Conservation (phyloP, 2,113 vertebrate genomes). For the Petrocephalus microphthalmus region DNA sequence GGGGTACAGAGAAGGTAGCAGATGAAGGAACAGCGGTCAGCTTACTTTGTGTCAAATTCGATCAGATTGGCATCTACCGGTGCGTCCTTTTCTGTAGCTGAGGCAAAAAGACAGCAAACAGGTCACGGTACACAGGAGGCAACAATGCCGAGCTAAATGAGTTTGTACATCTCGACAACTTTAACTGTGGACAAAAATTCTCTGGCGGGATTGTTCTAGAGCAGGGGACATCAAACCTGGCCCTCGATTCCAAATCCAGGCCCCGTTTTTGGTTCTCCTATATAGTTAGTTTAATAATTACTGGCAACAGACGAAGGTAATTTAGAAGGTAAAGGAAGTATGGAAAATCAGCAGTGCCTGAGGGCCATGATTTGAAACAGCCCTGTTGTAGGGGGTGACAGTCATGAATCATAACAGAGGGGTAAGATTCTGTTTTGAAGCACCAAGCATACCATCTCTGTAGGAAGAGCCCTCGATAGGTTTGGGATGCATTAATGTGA, state of each 20-base stretch:
- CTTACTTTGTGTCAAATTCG: slow-evolving; percentile 94
- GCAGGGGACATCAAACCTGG: not conserved
- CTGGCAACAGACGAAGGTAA: not conserved
- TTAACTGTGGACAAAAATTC: not conserved
- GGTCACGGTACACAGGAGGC: not conserved
- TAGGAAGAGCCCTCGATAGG: slow-evolving; percentile 74
- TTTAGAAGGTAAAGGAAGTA: not conserved
- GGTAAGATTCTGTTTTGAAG: not conserved
- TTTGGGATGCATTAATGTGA: slow-evolving; percentile 92
- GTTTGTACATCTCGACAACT: not conserved
- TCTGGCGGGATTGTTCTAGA: not conserved
- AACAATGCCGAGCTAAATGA: not conserved
- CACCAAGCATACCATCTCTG: slow-evolving; percentile 66
- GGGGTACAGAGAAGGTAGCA: slow-evolving; percentile 12
- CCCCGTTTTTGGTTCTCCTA: not conserved
- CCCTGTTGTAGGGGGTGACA: not conserved
- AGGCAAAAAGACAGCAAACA: slow-evolving; percentile 24
- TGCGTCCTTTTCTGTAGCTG: slow-evolving; percentile 78
- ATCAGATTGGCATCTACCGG: slow-evolving; percentile 90
- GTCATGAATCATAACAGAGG: not conserved
- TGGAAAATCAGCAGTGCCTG: not conserved
- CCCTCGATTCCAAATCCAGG: not conserved
- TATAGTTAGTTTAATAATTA: not conserved
- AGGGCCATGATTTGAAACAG: not conserved
- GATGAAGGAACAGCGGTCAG: not conserved